Conservation (phyloP, 2,797 vertebrate species). For the Microchirus variegatus region DNA sequence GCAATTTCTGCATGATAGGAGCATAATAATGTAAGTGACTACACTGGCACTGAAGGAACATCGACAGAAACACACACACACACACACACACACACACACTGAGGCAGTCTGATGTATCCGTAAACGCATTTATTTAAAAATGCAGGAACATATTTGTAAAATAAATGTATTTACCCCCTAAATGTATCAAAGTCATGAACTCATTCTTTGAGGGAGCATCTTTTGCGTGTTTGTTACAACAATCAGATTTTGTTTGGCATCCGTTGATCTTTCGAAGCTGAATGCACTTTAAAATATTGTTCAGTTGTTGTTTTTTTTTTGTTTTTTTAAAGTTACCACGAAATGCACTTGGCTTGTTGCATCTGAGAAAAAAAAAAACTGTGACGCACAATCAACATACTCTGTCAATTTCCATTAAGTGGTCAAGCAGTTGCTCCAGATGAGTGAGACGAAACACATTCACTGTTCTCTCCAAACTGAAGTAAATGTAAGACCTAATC, state of each 20-base stretch:
- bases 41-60: conserved; percentile 47
- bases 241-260: conserved; percentile 23
- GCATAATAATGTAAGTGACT: conserved; percentile 69
- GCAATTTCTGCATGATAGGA: conserved; percentile 78
- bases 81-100: conserved; percentile 19
- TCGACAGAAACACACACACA: conserved; percentile 14
- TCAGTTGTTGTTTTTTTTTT: no score
- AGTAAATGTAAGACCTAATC: conserved; percentile 42
- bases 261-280: conserved; percentile 1
- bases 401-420: background rate
- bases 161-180: no score
- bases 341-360: conserved; percentile 26
- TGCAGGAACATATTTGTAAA: background rate
- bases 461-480: conserved; percentile 46
- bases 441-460: conserved; percentile 13
- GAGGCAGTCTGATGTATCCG: conserved; percentile 20
- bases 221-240: conserved; percentile 14
- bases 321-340: conserved; percentile 46
- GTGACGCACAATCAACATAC: conserved; percentile 33
- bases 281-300: conserved; percentile 45
- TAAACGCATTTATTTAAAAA: background rate
- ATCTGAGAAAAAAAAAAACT: background rate
- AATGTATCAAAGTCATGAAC: background rate
- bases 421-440: no score
- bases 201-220: conserved; percentile 35